These are phyloP conservation scores for Salvator merianae DNA, from an alignment of 2,113 vertebrate genomes.

Conservation along the genomic window DNA sequence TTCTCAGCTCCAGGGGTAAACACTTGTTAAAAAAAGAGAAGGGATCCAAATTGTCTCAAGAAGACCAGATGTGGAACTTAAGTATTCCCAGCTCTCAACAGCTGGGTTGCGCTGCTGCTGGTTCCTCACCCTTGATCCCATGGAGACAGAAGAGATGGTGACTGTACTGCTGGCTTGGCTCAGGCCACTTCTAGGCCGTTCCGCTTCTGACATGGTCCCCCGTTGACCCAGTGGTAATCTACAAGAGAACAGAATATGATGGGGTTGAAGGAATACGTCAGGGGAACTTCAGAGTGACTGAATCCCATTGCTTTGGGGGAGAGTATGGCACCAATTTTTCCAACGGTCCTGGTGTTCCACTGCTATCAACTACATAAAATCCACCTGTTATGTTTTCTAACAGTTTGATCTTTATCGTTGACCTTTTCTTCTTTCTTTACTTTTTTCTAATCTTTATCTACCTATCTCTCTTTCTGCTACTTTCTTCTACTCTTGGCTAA, in stretches of 20 bases:
- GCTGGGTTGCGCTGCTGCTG: no score
- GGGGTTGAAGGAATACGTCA: not conserved
- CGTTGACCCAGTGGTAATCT: not conserved
- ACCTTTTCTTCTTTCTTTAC: no score
- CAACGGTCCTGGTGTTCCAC: no score
- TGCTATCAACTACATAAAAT: no score
- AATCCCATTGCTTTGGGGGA: not conserved
- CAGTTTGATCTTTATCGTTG: not conserved
- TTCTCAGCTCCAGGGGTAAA: not conserved
- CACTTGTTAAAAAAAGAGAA: not conserved
- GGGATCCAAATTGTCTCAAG: not conserved
- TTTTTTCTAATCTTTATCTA: no score
- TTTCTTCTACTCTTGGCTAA: no score
- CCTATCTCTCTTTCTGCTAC: no score
- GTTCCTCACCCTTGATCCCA: constrained; percentile 64
- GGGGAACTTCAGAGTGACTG: not conserved
- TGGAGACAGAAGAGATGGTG: constrained; percentile 78
- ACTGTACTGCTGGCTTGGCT: constrained; percentile 78
- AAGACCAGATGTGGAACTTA: not conserved
- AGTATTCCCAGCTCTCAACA: not conserved
- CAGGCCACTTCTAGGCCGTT: constrained; percentile 71
- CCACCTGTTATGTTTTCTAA: no score
- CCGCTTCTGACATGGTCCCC: constrained; percentile 70
- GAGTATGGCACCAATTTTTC: no score
- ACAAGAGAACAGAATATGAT: not conserved